Percentiles rank a stretch among this genome's conserved stretches.
Conservation (phyloP, 2,888 invertebrate species). For the Lepidocyrtoides sp. region DNA sequence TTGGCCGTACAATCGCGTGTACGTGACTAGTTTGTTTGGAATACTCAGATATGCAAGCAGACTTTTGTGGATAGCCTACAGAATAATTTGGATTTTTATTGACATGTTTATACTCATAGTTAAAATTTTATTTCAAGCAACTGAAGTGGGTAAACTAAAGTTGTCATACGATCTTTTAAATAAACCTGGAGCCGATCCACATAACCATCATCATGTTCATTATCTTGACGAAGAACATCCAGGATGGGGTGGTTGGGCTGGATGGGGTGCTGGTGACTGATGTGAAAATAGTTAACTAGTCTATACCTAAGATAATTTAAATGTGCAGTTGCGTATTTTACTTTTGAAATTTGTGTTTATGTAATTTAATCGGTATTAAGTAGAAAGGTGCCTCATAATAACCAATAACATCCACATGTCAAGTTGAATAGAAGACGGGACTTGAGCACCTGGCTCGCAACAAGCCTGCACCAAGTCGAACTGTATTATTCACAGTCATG, state of each 20-base stretch:
- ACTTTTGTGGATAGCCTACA: constrained; percentile 47
- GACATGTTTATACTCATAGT: constrained; percentile 64
- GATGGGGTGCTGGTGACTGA: not conserved
- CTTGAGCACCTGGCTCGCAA: not conserved
- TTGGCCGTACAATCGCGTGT: constrained; percentile 76
- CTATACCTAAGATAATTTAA: too few relatives aligned
- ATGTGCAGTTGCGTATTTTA: too few relatives aligned
- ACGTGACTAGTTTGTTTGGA: constrained; percentile 53
- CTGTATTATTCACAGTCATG: constrained; percentile 36
- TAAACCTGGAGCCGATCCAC: constrained; percentile 37
- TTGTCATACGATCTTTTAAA: constrained; percentile 65
- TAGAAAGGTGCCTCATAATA: too few relatives aligned
- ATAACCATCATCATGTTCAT: not conserved
- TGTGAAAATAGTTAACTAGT: too few relatives aligned
- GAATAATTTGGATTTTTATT: constrained; percentile 68
- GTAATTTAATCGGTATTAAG: too few relatives aligned
- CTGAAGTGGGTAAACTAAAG: constrained; percentile 69
- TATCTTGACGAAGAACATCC: not conserved
- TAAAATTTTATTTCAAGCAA: constrained; percentile 65
- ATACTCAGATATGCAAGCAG: constrained; percentile 51
- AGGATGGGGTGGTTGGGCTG: not conserved
- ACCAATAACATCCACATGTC: too few relatives aligned
- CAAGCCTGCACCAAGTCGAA: not conserved
- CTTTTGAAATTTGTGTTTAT: too few relatives aligned
- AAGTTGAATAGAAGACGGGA: not conserved